These are phyloP conservation scores for Panopea generosa DNA, from an alignment of 2,888 invertebrate genomes.

Conservation along the genomic window DNA sequence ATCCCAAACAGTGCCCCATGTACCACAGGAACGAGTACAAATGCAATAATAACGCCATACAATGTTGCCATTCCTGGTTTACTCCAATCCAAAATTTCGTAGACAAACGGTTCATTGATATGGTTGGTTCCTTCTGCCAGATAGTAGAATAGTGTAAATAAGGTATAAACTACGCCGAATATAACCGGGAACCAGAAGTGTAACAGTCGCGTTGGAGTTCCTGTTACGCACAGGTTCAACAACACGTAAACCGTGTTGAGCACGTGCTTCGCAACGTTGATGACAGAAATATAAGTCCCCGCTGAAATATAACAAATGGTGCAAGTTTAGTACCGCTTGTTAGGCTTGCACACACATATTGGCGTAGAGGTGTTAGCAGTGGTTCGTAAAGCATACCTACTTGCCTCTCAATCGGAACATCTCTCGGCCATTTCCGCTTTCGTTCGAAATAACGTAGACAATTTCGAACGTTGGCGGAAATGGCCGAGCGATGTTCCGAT, in stretches of 20 bases:
- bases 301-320: too few relatives aligned
- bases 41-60: slow-evolving; percentile 58
- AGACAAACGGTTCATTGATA: slow-evolving; percentile 89
- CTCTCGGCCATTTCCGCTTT: too few relatives aligned
- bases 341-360: too few relatives aligned
- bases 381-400: too few relatives aligned
- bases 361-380: too few relatives aligned
- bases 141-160: slow-evolving; percentile 91
- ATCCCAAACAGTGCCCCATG: slow-evolving; percentile 54
- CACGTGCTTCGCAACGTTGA: slow-evolving; percentile 67
- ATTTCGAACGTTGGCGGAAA: too few relatives aligned
- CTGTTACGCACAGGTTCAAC: slow-evolving; percentile 68
- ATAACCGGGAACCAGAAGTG: slow-evolving; percentile 72
- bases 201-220: slow-evolving; percentile 66
- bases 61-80: slow-evolving; percentile 55
- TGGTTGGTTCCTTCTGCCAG: slow-evolving; percentile 90
- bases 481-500: too few relatives aligned
- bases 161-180: slow-evolving; percentile 73
- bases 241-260: slow-evolving; percentile 71
- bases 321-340: too few relatives aligned
- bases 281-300: slow-evolving; percentile 40
- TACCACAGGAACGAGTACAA: slow-evolving; percentile 64
- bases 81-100: slow-evolving; percentile 90
- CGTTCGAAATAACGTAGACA: too few relatives aligned
- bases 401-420: too few relatives aligned